Evolutionary conservation across 2,888 invertebrate species (phyloP).

Genomic region (Mythimna ferrago): DNA sequence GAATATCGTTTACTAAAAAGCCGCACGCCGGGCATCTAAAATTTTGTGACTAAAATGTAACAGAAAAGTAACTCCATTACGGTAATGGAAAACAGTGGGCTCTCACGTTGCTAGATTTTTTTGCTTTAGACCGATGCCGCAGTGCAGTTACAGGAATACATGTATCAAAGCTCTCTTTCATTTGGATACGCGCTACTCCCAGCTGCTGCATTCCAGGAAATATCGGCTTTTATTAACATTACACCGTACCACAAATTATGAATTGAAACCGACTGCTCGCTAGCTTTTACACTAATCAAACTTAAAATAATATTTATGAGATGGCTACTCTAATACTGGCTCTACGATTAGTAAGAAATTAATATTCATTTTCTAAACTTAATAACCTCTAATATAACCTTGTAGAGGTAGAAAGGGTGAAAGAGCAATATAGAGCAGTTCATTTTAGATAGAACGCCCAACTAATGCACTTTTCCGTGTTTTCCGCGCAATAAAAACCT

Average conservation of each 20-base stretch:
- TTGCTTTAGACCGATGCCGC: conserved; percentile 82
- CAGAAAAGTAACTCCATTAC: conserved; percentile 86
- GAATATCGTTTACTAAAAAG: conserved; percentile 59
- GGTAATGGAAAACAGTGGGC: conserved; percentile 87
- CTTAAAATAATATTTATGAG: conserved; percentile 55
- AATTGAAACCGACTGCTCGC: conserved; percentile 66
- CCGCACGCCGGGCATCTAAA: conserved; percentile 59
- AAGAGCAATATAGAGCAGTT: conserved; percentile 40
- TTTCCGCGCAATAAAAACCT: conserved; percentile 70
- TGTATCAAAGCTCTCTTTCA: conserved; percentile 87
- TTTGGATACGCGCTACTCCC: conserved; percentile 78
- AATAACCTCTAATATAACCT: conserved; percentile 10
- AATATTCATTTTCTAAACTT: conserved; percentile 26
- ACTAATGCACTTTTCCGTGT: conserved; percentile 68
- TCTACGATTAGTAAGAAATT: conserved; percentile 20
- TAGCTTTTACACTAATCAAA: conserved; percentile 69
- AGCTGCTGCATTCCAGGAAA: conserved; percentile 75
- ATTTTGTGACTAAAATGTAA: conserved; percentile 81
- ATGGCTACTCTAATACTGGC: conserved; percentile 20
- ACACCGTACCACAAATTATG: conserved; percentile 78
- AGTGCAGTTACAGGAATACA: conserved; percentile 87
- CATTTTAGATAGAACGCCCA: conserved; percentile 63
- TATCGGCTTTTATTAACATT: conserved; percentile 83
- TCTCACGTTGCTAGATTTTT: conserved; percentile 80
- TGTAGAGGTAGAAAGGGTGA: conserved; percentile 21